Evolutionary conservation across 2,113 vertebrate genomes (phyloP), one percentile per base, ranked within the genome.

Genomic region (Spea multiplicata): DNA sequence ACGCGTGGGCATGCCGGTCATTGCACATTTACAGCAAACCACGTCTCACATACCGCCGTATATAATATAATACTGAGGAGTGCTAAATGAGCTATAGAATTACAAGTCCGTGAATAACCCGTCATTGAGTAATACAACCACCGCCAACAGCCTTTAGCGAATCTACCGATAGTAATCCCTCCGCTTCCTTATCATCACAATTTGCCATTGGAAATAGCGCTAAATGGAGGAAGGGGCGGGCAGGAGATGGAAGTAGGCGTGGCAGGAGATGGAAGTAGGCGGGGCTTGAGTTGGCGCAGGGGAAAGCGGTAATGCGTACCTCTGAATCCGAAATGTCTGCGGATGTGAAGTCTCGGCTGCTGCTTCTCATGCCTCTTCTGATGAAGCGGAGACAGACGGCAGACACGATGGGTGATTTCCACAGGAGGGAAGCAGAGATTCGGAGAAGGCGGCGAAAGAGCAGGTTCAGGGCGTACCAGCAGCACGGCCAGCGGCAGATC

Each of bases 321-420:
- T 4, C 16, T 16, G 30, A 8, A 52, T 49, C 14, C 3, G 49
- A 44, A 14, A 71, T 50, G 70, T 7, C 70, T 71, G 7, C 44
- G 12, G 14, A 55, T 44, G 52, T 2, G 17, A 16, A 68, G n/a
- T 44, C 30, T 68, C 45, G 5, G 30, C 9, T 62, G 83, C 88
- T 93, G 61, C 81, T 92, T 12, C 81, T 93, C 45, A 87, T 92
- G 0, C 91, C 90, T 83, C 74, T 91, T 83, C 83, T 93, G 77
- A 84, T 92, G 86, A 91, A 91, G 83, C 87, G 91, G 30, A 83
- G 91, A 71, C 84, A 88, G 66, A 90, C 90, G 10, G 17, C 44
- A 17, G 17, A 50, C 49, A 69, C 46, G 47, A 17, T 55, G 10
- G 52, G 55, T 17, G 49, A 8, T 17, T 4, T 44, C 16, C 17